phyloP scores from a whole-genome alignment of 2,113 vertebrate genomes.

The Grus americana region DNA sequence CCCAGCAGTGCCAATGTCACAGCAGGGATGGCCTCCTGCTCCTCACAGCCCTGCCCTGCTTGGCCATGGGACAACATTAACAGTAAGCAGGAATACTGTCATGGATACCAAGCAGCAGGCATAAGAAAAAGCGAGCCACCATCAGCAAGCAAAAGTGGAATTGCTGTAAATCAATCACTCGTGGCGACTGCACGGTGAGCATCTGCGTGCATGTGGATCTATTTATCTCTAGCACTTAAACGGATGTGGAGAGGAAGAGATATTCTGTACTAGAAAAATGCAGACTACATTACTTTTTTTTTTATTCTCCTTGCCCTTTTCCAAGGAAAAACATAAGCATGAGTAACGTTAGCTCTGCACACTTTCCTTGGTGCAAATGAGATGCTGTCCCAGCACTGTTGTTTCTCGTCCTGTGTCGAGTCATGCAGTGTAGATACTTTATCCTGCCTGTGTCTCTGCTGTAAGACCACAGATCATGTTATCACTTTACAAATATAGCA shows the following conservation, averaged over 20 bases:
- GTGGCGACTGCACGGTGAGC: neutral
- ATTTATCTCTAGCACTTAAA: neutral
- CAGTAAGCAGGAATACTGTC: neutral
- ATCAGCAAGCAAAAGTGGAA: neutral
- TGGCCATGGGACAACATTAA: neutral
- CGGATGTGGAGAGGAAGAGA: fast-evolving
- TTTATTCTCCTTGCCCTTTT: neutral
- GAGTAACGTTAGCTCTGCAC: neutral
- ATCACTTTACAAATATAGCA: slow-evolving; percentile 82
- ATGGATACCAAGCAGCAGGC: neutral
- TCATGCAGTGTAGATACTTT: slow-evolving; percentile 71
- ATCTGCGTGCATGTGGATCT: fast-evolving
- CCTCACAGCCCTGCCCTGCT: neutral
- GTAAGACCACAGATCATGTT: slow-evolving; percentile 73
- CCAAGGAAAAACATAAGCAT: neutral
- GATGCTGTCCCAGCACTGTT: neutral
- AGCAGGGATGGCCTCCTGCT: neutral
- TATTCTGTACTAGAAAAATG: neutral
- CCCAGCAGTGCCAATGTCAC: fast-evolving
- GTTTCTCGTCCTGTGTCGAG: slow-evolving; percentile 60
- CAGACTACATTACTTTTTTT: neutral
- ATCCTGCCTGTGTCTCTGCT: slow-evolving; percentile 62
- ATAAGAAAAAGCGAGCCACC: neutral
- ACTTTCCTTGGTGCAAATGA: neutral
- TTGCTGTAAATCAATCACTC: neutral